Base-by-base conservation (phyloP, 2,888 invertebrate genomes). In the Danaus chrysippus region DNA sequence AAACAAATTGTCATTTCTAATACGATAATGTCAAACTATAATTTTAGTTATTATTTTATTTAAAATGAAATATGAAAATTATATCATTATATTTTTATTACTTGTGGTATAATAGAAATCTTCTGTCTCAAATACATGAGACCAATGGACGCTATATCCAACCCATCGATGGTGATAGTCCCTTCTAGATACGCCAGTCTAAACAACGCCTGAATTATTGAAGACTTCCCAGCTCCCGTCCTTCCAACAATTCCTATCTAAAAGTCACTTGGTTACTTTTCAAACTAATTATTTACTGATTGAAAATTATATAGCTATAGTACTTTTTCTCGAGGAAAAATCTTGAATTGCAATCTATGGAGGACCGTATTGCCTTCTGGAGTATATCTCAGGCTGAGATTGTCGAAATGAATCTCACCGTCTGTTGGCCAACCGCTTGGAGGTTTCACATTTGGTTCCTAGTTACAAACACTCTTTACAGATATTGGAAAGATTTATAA, bases 171-270 rank as follows among this genome's bases (percentile, higher is more conserved):
- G 5, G 84, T 75, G 55, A 96, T 93, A 0, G 82, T 82, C 0
- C 96, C 96, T 54, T 93, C 92, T 23, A 93, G 75, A 70, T 93
- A 93, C 0, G 94, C 94, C 64, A 96, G 73, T 66, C 91, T 76
- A 68, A 95, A 96, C 61, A 96, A 76, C 8, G 94, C 93, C 65
- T 93, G 92, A 57, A 95, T 93, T 54, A 95, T 83, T 0, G 95
- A 94, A 1, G 94, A 94, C 74, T 95, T 94, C 0, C 94, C 94
- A 1, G 94, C 94, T 1, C 94, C 94, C 0, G 94, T 94, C 71
- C 93, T 82, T 0, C 94, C 94, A 3, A 94, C 94, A 44, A 94
- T 93, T 1, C 94, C 94, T 42, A 94, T 83, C 93, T 90, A 66
- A 10, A 57, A 64, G 42, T 52, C 15, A 60, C 64, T 57, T 34